Conservation (phyloP, 2,113 vertebrate species). For the Myrmecobius fasciatus region DNA sequence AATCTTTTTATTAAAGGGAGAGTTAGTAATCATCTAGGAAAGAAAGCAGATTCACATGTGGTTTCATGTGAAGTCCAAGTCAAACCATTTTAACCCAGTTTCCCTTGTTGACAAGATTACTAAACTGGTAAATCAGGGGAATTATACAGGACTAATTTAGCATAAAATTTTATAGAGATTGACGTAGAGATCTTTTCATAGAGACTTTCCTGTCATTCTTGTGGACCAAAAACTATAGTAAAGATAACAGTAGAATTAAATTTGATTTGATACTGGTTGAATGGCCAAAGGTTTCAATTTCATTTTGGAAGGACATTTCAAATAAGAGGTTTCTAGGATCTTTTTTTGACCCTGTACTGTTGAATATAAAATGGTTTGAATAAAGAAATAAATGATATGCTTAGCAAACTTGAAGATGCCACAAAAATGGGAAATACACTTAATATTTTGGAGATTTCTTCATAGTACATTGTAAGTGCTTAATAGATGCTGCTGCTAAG, state of each 20-base stretch:
- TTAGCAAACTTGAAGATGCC: neutral
- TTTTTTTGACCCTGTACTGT: neutral
- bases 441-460: neutral
- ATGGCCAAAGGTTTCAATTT: too few species aligned
- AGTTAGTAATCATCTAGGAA: neutral
- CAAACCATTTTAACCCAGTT: neutral
- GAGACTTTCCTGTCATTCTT: neutral
- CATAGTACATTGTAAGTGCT: neutral
- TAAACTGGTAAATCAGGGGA: neutral
- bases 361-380: neutral
- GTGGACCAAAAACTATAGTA: neutral
- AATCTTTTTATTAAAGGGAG: neutral
- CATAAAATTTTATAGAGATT: too few species aligned
- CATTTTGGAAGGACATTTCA: neutral
- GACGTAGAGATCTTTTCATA: neutral
- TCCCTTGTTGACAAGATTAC: neutral
- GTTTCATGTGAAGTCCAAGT: neutral
- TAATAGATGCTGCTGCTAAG: neutral
- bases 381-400: too few species aligned
- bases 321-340: neutral
- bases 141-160: neutral
- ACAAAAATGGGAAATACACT: neutral
- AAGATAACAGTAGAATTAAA: neutral
- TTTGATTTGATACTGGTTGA: neutral
- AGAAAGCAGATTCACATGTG: neutral